A percentile compares a stretch with the other conserved stretches of the same genome.
phyloP scores from a whole-genome alignment of 2,888 invertebrate species.

The Electrophaes corylata region DNA sequence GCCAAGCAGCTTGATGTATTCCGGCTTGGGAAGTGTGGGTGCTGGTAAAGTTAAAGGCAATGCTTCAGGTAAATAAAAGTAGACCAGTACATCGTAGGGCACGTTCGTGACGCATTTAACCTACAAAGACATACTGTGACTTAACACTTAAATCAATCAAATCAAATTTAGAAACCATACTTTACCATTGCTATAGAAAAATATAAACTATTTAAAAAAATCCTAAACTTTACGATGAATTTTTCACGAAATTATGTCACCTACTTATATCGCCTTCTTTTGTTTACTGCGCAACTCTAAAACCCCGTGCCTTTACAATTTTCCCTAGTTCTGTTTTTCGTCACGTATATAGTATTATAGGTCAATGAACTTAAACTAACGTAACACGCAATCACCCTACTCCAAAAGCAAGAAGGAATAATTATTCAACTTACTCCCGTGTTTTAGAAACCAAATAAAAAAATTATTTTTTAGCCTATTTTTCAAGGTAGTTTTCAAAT shows the following conservation, averaged over 20 bases:
- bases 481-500: neutral
- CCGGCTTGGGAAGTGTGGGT: too few species aligned
- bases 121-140: too few species aligned
- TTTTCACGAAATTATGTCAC: neutral
- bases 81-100: too few species aligned
- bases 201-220: too few species aligned
- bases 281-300: slow-evolving; percentile 11
- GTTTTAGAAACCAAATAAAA: neutral
- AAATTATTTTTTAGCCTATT: too few species aligned
- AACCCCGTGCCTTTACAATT: slow-evolving; percentile 8
- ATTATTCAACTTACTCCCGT: slow-evolving; percentile 28
- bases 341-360: slow-evolving; percentile 40
- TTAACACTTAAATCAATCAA: too few species aligned
- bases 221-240: neutral
- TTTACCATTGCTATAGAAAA: too few species aligned
- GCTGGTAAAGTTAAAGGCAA: too few species aligned
- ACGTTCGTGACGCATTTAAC: too few species aligned
- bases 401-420: slow-evolving; percentile 40
- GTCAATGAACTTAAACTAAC: slow-evolving; percentile 44
- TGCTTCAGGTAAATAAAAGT: too few species aligned
- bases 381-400: slow-evolving; percentile 49
- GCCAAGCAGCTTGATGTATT: too few species aligned
- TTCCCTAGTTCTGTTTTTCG: slow-evolving; percentile 30
- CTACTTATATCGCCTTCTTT: slow-evolving; percentile 7
- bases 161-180: too few species aligned